Percentiles rank a stretch among this genome's conserved stretches.
phyloP scores from a whole-genome alignment of 1,140 invertebrate genomes.

The Heliconius congener region DNA sequence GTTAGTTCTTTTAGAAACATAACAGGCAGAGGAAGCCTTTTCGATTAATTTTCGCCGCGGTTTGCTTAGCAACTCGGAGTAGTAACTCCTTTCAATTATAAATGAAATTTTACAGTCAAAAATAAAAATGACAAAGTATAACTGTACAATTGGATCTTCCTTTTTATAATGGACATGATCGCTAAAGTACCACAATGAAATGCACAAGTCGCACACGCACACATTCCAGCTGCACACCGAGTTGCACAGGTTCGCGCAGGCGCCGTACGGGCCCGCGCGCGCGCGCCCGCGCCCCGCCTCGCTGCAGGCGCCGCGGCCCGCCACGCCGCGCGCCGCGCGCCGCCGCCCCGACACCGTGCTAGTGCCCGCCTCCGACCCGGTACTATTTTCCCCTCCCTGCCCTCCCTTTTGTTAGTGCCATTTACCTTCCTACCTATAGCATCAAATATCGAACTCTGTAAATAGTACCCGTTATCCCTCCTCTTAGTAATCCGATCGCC shows the following conservation, averaged over 20 bases:
- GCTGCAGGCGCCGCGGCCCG: constrained; percentile 53
- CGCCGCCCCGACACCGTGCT: constrained; percentile 59
- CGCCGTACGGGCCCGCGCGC: constrained; percentile 33
- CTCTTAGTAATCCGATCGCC: neutral
- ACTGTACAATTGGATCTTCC: too few relatives aligned
- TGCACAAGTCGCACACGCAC: constrained; percentile 23
- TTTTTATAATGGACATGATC: neutral
- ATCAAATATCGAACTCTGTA: neutral
- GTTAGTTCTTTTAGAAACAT: too few relatives aligned
- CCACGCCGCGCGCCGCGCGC: constrained; percentile 27
- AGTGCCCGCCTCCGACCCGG: constrained; percentile 55
- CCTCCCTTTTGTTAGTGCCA: neutral
- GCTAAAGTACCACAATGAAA: neutral
- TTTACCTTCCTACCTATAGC: too few relatives aligned
- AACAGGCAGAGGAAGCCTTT: too few relatives aligned
- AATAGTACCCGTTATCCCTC: neutral
- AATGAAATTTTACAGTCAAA: too few relatives aligned
- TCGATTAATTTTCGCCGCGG: too few relatives aligned
- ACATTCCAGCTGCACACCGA: constrained; percentile 64
- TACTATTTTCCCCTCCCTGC: neutral
- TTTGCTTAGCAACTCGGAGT: too few relatives aligned
- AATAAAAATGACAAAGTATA: too few relatives aligned
- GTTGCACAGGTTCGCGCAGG: constrained; percentile 55
- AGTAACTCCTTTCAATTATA: too few relatives aligned
- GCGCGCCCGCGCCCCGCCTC: constrained; percentile 42